Evolutionary conservation across 1,140 invertebrate species (phyloP).

Genomic region (Drosophila pseudoobscura): DNA sequence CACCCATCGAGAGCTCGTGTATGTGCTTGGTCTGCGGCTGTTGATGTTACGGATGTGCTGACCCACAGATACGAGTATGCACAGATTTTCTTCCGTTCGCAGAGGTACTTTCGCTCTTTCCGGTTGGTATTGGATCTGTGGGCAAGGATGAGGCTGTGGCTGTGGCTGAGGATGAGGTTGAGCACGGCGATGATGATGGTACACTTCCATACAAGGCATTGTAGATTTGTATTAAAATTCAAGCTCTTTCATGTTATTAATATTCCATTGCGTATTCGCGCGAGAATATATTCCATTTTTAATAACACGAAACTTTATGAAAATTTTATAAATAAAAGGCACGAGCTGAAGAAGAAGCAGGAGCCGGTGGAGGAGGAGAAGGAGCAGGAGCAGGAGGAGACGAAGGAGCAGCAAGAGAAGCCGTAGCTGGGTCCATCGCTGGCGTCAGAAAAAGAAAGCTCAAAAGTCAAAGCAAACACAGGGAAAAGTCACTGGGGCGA

Average conservation of each 20-base stretch:
- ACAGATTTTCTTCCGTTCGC: constrained; percentile 33
- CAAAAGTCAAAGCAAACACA: constrained; percentile 65
- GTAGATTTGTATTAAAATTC: constrained; percentile 51
- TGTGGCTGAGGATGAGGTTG: no score
- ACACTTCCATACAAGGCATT: constrained; percentile 4
- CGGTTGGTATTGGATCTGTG: background rate
- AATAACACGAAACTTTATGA: constrained; percentile 76
- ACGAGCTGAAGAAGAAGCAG: constrained; percentile 8
- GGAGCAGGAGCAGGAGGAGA: background rate
- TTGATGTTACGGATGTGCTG: constrained; percentile 7
- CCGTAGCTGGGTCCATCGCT: constrained; percentile 15
- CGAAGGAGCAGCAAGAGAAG: constrained; percentile 5
- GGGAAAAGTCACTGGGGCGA: constrained; percentile 34
- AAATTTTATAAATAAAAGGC: constrained; percentile 69
- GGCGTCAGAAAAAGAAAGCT: constrained; percentile 34
- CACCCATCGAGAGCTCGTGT: no score
- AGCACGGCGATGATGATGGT: background rate
- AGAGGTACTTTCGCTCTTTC: constrained; percentile 30
- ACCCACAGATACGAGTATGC: constrained; percentile 25
- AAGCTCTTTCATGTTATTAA: constrained; percentile 71
- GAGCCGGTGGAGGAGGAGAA: background rate
- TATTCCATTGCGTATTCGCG: constrained; percentile 73
- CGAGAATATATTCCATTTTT: constrained; percentile 76
- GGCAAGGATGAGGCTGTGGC: no score
- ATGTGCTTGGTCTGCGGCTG: background rate